Evolutionary conservation across 35 echinoderm and acorn worm species (phyloP).

Genomic region (Heliocidaris tuberculata): DNA sequence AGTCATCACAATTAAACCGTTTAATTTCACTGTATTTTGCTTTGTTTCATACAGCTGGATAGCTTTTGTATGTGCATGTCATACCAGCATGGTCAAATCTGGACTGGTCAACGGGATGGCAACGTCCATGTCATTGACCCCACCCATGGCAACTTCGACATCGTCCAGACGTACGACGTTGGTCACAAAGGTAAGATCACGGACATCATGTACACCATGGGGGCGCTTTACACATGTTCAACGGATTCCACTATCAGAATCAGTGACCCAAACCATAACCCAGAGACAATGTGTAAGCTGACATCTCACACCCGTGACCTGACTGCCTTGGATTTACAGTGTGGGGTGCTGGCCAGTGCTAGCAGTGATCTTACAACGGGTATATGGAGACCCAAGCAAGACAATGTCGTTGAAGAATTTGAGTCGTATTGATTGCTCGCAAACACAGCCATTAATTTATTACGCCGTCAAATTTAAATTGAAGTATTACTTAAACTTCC

Average conservation of each 20-base stretch:
- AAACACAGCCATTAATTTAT: background rate
- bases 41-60: conserved; percentile 62
- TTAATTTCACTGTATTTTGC: too few relatives aligned
- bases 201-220: conserved; percentile 78
- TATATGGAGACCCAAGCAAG: conserved; percentile 85
- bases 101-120: conserved; percentile 80
- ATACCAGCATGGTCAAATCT: conserved; percentile 79
- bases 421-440: background rate
- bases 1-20: too few relatives aligned
- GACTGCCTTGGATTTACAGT: conserved; percentile 59
- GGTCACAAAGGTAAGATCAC: conserved; percentile 86
- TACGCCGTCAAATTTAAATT: too few relatives aligned
- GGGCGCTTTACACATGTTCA: conserved; percentile 74
- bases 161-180: conserved; percentile 88
- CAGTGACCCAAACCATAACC: conserved; percentile 79
- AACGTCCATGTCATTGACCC: conserved; percentile 59
- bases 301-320: conserved; percentile 46
- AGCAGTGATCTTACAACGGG: conserved; percentile 73
- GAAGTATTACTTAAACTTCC: too few relatives aligned
- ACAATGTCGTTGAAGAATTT: background rate
- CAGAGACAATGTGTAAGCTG: conserved; percentile 55
- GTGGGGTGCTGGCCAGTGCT: conserved; percentile 76
- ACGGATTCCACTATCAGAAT: conserved; percentile 82
- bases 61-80: conserved; percentile 92
- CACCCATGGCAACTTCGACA: conserved; percentile 77